Evolutionary conservation across 2,113 vertebrate genomes (phyloP).

Genomic region (Micronisus gabar): DNA sequence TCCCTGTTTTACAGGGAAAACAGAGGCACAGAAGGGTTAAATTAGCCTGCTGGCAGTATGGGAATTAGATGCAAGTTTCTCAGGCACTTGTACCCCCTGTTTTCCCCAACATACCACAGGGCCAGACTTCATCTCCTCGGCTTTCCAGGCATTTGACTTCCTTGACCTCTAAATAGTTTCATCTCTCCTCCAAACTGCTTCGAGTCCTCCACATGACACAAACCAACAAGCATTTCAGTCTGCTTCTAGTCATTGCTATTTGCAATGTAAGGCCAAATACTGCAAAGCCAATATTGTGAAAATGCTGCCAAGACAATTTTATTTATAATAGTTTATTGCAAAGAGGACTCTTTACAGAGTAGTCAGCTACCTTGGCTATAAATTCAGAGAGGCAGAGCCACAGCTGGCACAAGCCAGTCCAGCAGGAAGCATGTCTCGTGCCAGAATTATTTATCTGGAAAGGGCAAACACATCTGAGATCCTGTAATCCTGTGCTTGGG

Average conservation of each 20-base stretch:
- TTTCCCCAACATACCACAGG: not conserved
- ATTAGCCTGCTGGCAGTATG: not conserved
- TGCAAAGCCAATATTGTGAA: not conserved
- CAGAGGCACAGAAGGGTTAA: not conserved
- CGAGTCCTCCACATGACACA: not conserved
- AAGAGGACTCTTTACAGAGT: not conserved
- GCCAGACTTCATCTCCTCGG: not conserved
- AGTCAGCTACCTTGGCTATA: not conserved
- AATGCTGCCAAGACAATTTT: fast-evolving
- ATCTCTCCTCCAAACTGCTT: not conserved
- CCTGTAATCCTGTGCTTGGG: not conserved
- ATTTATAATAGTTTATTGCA: not conserved
- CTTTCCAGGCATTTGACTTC: not conserved
- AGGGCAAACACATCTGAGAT: not conserved
- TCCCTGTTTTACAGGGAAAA: not conserved
- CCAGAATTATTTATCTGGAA: not conserved
- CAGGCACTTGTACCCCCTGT: not conserved
- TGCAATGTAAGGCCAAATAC: not conserved
- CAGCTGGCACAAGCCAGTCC: not conserved
- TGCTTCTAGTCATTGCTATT: fast-evolving
- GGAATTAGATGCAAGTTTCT: not conserved
- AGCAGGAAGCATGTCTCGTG: not conserved
- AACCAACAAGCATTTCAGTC: not conserved
- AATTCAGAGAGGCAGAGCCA: not conserved
- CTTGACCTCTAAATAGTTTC: not conserved